phyloP scores from a whole-genome alignment of 2,113 vertebrate species.

The Mastomys natalensis region DNA sequence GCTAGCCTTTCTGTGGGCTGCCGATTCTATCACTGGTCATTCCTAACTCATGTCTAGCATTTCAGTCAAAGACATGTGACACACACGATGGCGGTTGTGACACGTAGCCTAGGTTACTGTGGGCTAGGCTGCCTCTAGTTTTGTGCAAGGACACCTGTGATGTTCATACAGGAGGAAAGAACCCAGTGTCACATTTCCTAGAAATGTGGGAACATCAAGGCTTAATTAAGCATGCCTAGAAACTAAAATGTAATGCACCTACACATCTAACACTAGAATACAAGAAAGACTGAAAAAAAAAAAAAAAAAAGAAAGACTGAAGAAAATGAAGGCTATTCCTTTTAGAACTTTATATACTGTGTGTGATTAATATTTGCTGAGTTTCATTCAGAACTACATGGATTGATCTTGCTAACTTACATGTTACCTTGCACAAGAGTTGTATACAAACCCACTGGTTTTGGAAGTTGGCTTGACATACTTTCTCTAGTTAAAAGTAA shows the following conservation, averaged over 20 bases:
- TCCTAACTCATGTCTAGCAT: background rate
- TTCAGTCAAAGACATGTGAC: background rate
- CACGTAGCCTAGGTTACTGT: background rate
- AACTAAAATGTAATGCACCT: background rate
- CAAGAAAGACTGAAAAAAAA: too few relatives aligned
- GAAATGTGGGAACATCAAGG: background rate
- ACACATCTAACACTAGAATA: background rate
- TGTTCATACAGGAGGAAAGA: background rate
- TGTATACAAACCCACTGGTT: background rate
- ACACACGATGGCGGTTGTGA: background rate
- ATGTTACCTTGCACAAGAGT: background rate
- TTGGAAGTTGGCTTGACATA: background rate
- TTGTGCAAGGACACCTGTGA: background rate
- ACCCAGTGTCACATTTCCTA: background rate
- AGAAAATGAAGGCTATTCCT: background rate
- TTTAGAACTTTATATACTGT: constrained; percentile 19
- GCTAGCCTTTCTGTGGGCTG: background rate
- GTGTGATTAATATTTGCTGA: background rate
- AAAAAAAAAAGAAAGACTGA: background rate
- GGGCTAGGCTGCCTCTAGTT: too few relatives aligned
- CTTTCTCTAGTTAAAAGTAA: constrained; percentile 3
- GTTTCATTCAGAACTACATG: constrained; percentile 39
- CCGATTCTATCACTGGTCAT: background rate
- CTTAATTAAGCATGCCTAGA: background rate
- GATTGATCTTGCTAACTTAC: background rate